These are phyloP conservation scores for Poecilia picta DNA, from an alignment of 2,797 vertebrate species.

Conservation along the genomic window DNA sequence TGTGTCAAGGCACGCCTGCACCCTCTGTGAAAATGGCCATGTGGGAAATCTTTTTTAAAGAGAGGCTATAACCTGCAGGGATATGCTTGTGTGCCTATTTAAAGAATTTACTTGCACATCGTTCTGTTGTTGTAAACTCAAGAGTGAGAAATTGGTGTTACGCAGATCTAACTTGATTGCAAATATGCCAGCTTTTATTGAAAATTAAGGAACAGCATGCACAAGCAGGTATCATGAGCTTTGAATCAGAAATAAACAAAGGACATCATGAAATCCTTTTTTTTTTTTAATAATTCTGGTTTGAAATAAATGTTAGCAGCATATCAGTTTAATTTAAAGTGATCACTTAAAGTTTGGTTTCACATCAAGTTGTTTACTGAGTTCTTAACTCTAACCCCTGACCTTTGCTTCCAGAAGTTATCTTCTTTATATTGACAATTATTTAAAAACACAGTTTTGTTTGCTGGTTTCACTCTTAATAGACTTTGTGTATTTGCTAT, in stretches of 20 bases:
- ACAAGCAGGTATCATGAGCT: neutral
- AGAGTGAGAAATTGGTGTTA: constrained; percentile 23
- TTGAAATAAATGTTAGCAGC: neutral
- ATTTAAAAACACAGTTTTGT: neutral
- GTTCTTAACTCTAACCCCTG: neutral
- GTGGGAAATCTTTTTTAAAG: constrained; percentile 61
- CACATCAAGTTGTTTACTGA: neutral
- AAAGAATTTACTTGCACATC: constrained; percentile 57
- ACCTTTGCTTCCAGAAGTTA: neutral
- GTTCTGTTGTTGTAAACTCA: constrained; percentile 32
- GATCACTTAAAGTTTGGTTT: neutral
- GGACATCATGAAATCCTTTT: neutral
- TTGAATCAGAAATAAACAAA: neutral
- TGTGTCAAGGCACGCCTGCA: constrained; percentile 21
- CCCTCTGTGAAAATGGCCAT: constrained; percentile 50
- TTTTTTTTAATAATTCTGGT: neutral
- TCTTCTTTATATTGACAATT: neutral
- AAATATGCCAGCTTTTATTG: neutral
- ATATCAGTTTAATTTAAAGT: neutral
- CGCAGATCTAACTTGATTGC: neutral
- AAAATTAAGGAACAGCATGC: neutral
- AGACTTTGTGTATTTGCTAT: neutral
- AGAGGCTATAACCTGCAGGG: constrained; percentile 59
- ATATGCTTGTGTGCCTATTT: constrained; percentile 69
- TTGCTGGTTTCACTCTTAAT: neutral